phyloP scores from a whole-genome alignment of 2,888 invertebrate genomes.

The Ornithoptera priamus region DNA sequence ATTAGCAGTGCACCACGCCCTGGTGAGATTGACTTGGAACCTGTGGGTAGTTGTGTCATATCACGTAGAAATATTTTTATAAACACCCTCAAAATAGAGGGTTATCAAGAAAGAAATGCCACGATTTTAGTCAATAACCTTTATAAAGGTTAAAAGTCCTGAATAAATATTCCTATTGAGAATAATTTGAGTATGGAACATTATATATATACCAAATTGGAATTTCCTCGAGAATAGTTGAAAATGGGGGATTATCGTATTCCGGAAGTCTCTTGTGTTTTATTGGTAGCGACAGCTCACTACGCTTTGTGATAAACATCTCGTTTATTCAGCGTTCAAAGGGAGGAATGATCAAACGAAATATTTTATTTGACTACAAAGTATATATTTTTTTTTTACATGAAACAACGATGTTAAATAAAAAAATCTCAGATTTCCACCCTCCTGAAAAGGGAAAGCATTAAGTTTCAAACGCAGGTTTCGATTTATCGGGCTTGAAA shows the following conservation, averaged over 20 bases:
- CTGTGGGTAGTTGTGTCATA: no score
- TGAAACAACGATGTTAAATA: background rate
- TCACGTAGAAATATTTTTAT: no score
- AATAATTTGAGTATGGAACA: no score
- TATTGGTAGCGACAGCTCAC: constrained; percentile 12
- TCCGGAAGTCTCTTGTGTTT: constrained; percentile 6
- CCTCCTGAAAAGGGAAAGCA: background rate
- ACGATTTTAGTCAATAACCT: no score
- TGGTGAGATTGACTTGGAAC: no score
- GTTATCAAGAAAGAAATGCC: no score
- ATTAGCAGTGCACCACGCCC: no score
- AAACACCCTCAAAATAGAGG: no score
- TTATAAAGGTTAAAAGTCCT: no score
- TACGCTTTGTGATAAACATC: constrained; percentile 26
- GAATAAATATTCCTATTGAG: no score
- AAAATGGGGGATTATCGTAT: constrained; percentile 15
- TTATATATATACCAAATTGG: background rate
- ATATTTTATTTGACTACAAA: constrained; percentile 10
- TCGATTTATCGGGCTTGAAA: no score
- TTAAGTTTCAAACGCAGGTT: background rate
- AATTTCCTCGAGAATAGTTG: constrained; percentile 11
- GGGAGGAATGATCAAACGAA: constrained; percentile 26
- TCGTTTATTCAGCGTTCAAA: constrained; percentile 22
- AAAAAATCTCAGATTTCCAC: background rate
- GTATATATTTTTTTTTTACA: background rate